Conservation (phyloP, 1,140 invertebrate species). For the Ooceraea biroi region DNA sequence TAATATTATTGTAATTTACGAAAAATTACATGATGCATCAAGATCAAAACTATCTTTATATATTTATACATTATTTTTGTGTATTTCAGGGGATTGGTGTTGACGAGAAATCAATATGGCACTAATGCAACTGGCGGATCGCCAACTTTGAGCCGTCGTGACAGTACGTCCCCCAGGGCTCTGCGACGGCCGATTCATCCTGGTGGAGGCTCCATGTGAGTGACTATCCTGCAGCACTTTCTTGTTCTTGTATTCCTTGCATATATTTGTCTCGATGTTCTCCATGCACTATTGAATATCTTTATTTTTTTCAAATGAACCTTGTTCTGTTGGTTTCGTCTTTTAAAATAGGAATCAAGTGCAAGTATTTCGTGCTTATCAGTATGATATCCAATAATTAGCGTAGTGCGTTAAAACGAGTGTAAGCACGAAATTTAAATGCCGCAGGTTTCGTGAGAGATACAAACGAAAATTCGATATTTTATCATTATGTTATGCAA, state of each 20-base stretch:
- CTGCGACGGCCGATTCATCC: constrained; percentile 83
- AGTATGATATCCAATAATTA: constrained; percentile 43
- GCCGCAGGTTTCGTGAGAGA: neutral
- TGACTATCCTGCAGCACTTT: constrained; percentile 82
- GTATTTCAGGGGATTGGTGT: constrained; percentile 81
- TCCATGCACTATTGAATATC: constrained; percentile 77
- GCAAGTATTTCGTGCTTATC: constrained; percentile 65
- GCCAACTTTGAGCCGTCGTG: constrained; percentile 82
- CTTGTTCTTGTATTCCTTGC: constrained; percentile 80
- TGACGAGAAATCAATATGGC: constrained; percentile 83
- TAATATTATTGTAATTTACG: neutral
- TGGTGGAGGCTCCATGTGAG: constrained; percentile 86
- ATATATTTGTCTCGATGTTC: constrained; percentile 79
- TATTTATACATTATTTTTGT: constrained; percentile 41
- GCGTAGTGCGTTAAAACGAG: neutral
- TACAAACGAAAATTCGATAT: neutral
- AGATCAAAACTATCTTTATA: too few relatives aligned
- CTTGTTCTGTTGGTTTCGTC: constrained; percentile 37
- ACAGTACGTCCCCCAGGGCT: constrained; percentile 84
- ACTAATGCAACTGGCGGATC: constrained; percentile 80
- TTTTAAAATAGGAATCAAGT: constrained; percentile 54
- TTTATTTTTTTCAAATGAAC: constrained; percentile 68
- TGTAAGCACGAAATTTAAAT: constrained; percentile 16
- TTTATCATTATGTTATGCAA: neutral
- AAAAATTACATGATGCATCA: too few relatives aligned